Conservation (phyloP, 2,113 vertebrate genomes). For the Bufo bufo region DNA sequence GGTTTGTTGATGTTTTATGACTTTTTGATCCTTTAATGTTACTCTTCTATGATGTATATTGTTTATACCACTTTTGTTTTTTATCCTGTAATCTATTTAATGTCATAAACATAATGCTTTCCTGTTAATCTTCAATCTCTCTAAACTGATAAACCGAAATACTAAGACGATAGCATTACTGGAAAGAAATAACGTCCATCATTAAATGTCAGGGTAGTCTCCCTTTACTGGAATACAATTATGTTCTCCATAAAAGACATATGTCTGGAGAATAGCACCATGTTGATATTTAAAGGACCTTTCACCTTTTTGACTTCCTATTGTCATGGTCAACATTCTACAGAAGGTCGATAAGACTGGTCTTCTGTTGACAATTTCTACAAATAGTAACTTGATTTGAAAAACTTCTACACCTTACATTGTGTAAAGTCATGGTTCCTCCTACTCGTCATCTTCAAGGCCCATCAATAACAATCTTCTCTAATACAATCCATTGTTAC, state of each 20-base stretch:
- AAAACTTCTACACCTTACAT: too few species aligned
- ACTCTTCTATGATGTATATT: background rate
- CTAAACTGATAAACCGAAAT: constrained; percentile 13
- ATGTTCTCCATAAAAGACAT: too few species aligned
- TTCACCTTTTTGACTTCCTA: background rate
- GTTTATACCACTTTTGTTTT: background rate
- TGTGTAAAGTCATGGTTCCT: too few species aligned
- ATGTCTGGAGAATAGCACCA: too few species aligned
- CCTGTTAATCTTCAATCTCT: constrained; percentile 18
- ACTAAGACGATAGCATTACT: background rate
- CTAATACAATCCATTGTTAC: too few species aligned
- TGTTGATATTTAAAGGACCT: too few species aligned
- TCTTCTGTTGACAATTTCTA: background rate
- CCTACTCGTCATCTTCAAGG: too few species aligned
- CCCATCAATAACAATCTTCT: too few species aligned
- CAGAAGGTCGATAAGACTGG: background rate
- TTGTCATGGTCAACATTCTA: background rate
- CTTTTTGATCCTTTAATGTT: background rate
- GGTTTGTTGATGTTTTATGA: background rate
- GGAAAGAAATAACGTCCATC: background rate
- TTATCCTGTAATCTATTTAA: background rate
- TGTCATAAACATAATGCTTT: constrained; percentile 7
- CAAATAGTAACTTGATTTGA: too few species aligned
- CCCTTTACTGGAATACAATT: background rate
- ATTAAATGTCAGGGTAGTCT: constrained; percentile 1